Base-by-base conservation (phyloP, 2,888 invertebrate species). In the Rhingia campestris region DNA sequence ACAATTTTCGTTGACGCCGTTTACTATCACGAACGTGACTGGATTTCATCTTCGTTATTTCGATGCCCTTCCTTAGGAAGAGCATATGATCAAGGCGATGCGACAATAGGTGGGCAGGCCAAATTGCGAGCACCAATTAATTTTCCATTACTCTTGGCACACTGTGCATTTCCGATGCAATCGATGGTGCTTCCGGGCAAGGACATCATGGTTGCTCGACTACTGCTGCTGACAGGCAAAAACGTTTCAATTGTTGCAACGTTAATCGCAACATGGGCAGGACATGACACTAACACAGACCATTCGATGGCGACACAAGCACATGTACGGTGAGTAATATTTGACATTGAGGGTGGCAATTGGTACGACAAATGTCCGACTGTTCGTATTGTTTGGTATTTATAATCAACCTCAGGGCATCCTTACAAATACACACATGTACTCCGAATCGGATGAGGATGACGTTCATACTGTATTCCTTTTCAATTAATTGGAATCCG, bases 61-160 rank as follows among this genome's bases (percentile, higher is more conserved):
- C 59, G 72, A 73, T 69, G 81, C 37, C 69, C 81, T 81, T 70
- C 64, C 39, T 33, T 70, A 39, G 75, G 9, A 7, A n/a, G 7
- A 30, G n/a, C 9, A 4, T 30, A 22, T 37, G 6, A 32, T 32
- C 32, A 9, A 41, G 14, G 32, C 54, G 47, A 22, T 22, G 53
- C 10, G 64, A 14, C 30, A 58, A n/a, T 37, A 51, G 53, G 41
- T 63, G 61, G 63, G 74, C 74, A 58, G 41, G 63, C 41, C 35
- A 56, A 63, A 74, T 74, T 32, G 22, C 63, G 41, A 76, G 61
- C 41, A 10, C 54, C 76, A 81, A 81, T 76, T 81, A 81, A 81
- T 72, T 72, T 72, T 76, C 76, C 81, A 81, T 81, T 76, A 72
- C 72, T 61, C 59, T 76, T 49, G 76, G 75, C 58, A 75, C 49